Base-by-base conservation (phyloP, 1,140 invertebrate genomes). In the Telenomus remus region DNA sequence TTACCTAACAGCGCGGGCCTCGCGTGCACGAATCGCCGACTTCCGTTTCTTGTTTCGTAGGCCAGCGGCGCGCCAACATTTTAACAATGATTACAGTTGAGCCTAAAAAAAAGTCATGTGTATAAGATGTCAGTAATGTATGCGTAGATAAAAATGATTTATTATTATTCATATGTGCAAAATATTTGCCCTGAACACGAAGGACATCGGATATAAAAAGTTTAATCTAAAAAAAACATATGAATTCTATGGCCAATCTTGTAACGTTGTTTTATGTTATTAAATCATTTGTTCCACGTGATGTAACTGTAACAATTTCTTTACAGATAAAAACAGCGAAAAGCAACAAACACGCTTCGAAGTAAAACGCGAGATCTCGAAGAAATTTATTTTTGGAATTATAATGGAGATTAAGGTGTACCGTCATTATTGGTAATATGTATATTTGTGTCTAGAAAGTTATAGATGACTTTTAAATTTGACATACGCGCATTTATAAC, bases 11-110 rank as follows among this genome's bases (percentile, higher is more conserved):
- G 55, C 43, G 46, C 64, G 70, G 48, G 63, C 33, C 76, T 72
- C 57, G 73, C 56, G 63, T 74, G 71, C 71, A 56, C 12, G 43
- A 61, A 47, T 55, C 64, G 27, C 50, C 53, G 69, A 84, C 80
- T 84, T 82, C 82, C 82, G 79, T 80, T 82, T 80, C 78, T 77
- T 80, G 80, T 81, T 81, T 61, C 75, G 54, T 69, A 64, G 60
- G 65, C 61, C 54, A 54, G 69, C 34, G 14, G 43, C 47, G 54
- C 43, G 65, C 55, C 49, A 54, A 47, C 55, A 53, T 73, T 73
- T 71, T 61, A 70, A 79, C 66, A 60, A 66, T 51, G 57, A 60
- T 66, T 60, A 51, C 56, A 53, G 60, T 50, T 60, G 35, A 54
- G 57, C 47, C 50, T 42, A 47, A 72, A 61, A 73, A 60, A 65